Evolutionary conservation across 2,888 invertebrate species (phyloP).

Genomic region (Spilosoma lubricipeda): DNA sequence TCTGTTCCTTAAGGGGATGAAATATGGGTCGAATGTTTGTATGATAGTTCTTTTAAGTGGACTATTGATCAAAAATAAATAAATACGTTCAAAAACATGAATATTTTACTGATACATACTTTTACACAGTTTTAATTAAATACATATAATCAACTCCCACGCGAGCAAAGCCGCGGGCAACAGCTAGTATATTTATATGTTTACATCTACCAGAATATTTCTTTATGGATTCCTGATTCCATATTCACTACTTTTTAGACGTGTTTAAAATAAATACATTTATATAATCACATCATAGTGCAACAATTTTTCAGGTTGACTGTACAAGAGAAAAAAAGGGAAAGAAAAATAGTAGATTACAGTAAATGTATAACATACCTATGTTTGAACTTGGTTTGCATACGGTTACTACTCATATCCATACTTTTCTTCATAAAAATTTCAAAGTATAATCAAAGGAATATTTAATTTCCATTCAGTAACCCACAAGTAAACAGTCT

Average conservation of each 20-base stretch:
- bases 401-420: background rate
- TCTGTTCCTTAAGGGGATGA: too few species aligned
- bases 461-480: background rate
- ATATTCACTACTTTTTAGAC: background rate
- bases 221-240: background rate
- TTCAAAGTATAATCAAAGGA: background rate
- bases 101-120: too few species aligned
- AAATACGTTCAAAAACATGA: too few species aligned
- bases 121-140: too few species aligned
- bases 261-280: background rate
- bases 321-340: background rate
- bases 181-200: background rate
- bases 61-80: too few species aligned
- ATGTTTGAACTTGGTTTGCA: constrained; percentile 14
- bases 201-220: background rate
- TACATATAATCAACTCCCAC: too few species aligned
- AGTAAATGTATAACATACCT: constrained; percentile 39
- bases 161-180: too few species aligned
- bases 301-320: background rate
- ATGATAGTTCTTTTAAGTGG: too few species aligned
- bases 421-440: background rate
- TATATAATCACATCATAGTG: background rate
- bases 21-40: too few species aligned
- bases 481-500: background rate
- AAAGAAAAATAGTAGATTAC: constrained; percentile 35